These are phyloP conservation scores for Labrus mixtus DNA, from an alignment of 2,113 vertebrate species.

Conservation along the genomic window DNA sequence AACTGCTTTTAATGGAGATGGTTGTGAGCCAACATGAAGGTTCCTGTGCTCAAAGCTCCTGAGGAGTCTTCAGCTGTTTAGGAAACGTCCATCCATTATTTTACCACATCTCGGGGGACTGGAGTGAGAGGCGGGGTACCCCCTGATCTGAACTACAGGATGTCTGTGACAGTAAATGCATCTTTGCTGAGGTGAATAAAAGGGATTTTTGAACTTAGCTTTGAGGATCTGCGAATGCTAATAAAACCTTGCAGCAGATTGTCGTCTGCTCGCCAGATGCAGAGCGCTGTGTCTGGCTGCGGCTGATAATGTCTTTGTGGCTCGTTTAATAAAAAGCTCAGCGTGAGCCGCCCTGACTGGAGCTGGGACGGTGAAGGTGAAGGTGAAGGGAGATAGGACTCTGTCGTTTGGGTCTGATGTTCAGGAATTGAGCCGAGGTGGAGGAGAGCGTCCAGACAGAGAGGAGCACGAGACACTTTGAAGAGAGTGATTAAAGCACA, in stretches of 20 bases:
- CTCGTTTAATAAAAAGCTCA: conserved; percentile 48
- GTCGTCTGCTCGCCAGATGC: conserved; percentile 41
- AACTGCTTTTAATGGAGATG: neutral
- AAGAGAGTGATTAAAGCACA: conserved; percentile 77
- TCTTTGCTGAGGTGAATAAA: neutral
- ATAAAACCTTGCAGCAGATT: conserved; percentile 45
- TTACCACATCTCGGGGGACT: too few species aligned
- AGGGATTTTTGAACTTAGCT: neutral
- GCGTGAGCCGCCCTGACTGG: conserved; percentile 37
- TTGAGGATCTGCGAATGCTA: conserved; percentile 27
- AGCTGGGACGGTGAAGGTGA: conserved; percentile 59
- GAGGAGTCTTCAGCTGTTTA: too few species aligned
- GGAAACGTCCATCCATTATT: too few species aligned
- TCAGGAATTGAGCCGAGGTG: conserved; percentile 44
- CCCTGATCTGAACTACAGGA: too few species aligned
- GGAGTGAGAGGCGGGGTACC: too few species aligned
- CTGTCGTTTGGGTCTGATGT: conserved; percentile 49
- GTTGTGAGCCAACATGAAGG: too few species aligned
- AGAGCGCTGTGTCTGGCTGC: conserved; percentile 51
- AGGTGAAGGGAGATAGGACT: conserved; percentile 64
- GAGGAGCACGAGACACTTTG: conserved; percentile 65
- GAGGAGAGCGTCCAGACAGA: conserved; percentile 27
- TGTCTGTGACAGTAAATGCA: neutral
- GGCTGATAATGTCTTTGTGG: conserved; percentile 37
- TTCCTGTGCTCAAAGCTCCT: too few species aligned